A percentile compares a stretch with the other conserved stretches of the same genome.
Conservation (phyloP, 2,888 invertebrate species). For the Pycnomerus fuliginosus region DNA sequence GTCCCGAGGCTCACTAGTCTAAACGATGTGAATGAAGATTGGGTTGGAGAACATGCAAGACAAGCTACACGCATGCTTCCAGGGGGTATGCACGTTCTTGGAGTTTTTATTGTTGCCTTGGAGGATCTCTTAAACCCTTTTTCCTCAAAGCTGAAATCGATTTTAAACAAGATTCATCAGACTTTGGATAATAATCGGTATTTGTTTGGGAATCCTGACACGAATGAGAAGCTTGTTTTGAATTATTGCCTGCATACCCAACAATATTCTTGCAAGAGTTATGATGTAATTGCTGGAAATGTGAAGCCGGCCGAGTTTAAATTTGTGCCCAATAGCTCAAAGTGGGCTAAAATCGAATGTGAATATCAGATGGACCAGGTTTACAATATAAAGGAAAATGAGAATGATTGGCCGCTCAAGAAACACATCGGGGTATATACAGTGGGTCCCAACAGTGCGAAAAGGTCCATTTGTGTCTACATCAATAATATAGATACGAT, state of each 20-base stretch:
- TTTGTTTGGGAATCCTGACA: slow-evolving; percentile 61
- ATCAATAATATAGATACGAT: too few relatives aligned
- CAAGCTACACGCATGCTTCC: slow-evolving; percentile 88
- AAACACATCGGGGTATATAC: slow-evolving; percentile 72
- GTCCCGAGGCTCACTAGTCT: slow-evolving; percentile 49
- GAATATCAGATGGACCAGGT: slow-evolving; percentile 74
- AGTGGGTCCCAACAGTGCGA: too few relatives aligned
- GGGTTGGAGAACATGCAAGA: slow-evolving; percentile 79
- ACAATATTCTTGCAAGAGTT: slow-evolving; percentile 63
- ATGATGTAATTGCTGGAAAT: slow-evolving; percentile 59
- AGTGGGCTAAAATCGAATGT: slow-evolving; percentile 77
- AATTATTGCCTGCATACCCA: slow-evolving; percentile 58
- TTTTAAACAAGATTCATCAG: slow-evolving; percentile 60
- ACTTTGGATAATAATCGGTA: slow-evolving; percentile 58
- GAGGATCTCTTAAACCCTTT: slow-evolving; percentile 63
- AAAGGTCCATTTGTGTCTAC: too few relatives aligned
- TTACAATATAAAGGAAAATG: slow-evolving; percentile 66
- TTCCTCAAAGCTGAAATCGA: slow-evolving; percentile 59
- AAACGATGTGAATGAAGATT: slow-evolving; percentile 63
- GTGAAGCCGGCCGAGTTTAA: slow-evolving; percentile 76
- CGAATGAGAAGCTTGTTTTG: slow-evolving; percentile 66
- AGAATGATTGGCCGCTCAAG: slow-evolving; percentile 64
- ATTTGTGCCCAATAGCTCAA: slow-evolving; percentile 66
- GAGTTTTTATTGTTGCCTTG: slow-evolving; percentile 73
- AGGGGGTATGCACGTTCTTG: slow-evolving; percentile 85